Base-by-base conservation (phyloP, 2,888 invertebrate species). In the Theodoxus fluviatilis region DNA sequence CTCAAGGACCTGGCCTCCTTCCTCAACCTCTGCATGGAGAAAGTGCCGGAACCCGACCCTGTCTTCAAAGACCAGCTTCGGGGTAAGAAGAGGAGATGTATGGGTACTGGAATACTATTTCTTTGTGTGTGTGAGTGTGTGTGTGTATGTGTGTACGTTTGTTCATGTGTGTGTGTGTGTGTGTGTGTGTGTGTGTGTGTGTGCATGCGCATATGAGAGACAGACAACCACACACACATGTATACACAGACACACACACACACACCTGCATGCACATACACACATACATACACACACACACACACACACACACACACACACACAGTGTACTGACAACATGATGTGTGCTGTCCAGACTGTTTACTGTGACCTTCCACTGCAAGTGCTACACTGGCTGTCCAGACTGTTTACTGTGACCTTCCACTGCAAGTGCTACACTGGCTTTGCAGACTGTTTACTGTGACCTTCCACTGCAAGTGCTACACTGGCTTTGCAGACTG, bases 1-100 rank as follows among this genome's bases (percentile, higher is more conserved):
- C 77, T 88, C 35, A 87, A 87, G 74, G 87, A 87, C 70, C 75
- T 88, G 67, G 85, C 86, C 7, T 84, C 85, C 9, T 80, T 77
- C 68, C 75, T 87, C 35, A 87, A 86, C 76, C 72, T 83, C 9
- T 81, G 84, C 68, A 71, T 88, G 38, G 83, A 85, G 67, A 75
- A 75, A n/a, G 78, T 83, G 38, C 75, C 77, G 1, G 81, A 84
- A 52, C 70, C 76, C 57, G 85, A 85, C 67, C 78, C 80, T 12
- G 75, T 82, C 6, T 84, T 83, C 71, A 76, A 76, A 47, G 80
- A 78, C 47, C 82, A 83, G 73, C 77, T 84, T 37, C 73, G 73
- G 72, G 84, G 86, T 86, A 75, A 66, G 66, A 68, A 15, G n/a
- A n/a, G n/a, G 31, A 18, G 28, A n/a, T n/a, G n/a, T n/a, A n/a